A percentile compares a stretch with the other conserved stretches of the same genome.
Conservation (phyloP, 37 sponge, comb jelly and placozoan genomes). For the Spongilla lacustris region DNA sequence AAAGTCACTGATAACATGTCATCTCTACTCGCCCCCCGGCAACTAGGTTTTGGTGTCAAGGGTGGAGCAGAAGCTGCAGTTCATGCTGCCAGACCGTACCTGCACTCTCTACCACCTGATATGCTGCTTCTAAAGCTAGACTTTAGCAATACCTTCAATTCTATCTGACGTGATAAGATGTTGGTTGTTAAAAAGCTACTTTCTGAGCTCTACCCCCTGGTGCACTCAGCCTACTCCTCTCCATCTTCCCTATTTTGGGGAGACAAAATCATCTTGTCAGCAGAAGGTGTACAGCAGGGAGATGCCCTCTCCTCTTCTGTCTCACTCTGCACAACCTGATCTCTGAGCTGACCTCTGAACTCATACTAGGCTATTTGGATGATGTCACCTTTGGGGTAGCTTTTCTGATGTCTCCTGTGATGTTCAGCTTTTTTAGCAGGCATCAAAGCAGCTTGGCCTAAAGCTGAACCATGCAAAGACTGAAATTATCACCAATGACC, state of each 20-base stretch:
- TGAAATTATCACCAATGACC: background rate
- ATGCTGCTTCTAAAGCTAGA: background rate
- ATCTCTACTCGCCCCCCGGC: background rate
- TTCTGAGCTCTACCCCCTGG: background rate
- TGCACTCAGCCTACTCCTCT: conserved; percentile 35
- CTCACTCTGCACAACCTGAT: background rate
- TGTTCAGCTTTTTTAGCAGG: background rate
- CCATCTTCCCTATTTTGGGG: conserved; percentile 27
- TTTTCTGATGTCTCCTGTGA: background rate
- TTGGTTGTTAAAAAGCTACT: background rate
- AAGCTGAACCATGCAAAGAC: background rate
- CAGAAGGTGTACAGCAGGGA: conserved; percentile 28
- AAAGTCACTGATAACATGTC: too few relatives aligned
- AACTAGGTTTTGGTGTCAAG: conserved; percentile 14
- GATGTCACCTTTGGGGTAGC: background rate
- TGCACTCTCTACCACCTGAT: background rate
- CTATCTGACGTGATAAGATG: conserved; percentile 16
- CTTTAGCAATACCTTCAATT: conserved; percentile 26
- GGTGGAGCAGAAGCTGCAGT: conserved; percentile 20
- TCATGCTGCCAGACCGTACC: conserved; percentile 25
- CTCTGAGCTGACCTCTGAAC: background rate
- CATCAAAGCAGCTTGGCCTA: background rate
- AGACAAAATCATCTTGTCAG: conserved; percentile 10
- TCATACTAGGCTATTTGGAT: background rate
- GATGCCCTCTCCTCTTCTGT: conserved; percentile 30